A percentile compares a stretch with the other conserved stretches of the same genome.
phyloP scores from a whole-genome alignment of 2,113 vertebrate species.

The Choloepus hoffmanni region DNA sequence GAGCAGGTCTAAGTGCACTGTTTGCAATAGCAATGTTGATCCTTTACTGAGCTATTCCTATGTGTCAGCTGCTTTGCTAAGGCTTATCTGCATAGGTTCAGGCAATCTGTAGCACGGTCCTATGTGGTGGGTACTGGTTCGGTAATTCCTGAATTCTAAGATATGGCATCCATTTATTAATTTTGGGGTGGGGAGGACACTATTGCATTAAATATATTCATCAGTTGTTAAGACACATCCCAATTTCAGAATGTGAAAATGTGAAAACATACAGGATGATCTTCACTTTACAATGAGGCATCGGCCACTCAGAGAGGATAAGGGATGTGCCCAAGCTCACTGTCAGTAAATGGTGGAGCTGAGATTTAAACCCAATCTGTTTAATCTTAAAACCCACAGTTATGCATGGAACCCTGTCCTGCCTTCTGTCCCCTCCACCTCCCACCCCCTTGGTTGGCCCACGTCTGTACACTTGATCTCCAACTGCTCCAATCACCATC shows the following conservation, averaged over 20 bases:
- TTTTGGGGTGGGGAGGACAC: not conserved
- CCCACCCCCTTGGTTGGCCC: not conserved
- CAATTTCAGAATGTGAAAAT: slow-evolving; percentile 21
- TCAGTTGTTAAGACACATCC: not conserved
- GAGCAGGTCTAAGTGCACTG: not conserved
- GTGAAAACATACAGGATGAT: not conserved
- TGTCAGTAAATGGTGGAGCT: not conserved
- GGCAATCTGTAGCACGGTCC: not conserved
- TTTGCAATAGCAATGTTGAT: not conserved
- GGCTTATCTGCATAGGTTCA: not conserved
- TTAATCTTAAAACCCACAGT: not conserved
- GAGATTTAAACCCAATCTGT: not conserved
- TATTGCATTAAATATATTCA: not conserved
- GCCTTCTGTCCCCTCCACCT: not conserved
- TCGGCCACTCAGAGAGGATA: not conserved
- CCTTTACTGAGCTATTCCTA: not conserved
- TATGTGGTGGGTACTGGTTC: not conserved
- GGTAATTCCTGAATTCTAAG: not conserved
- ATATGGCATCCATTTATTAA: not conserved
- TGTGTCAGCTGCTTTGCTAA: not conserved
- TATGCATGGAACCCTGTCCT: not conserved
- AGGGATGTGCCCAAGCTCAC: not conserved
- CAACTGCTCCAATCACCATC: not conserved
- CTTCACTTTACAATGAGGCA: not conserved
- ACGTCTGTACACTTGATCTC: not conserved